Evolutionary conservation across 2,888 invertebrate species (phyloP).

Genomic region (Rhamphomyia laevipes): DNA sequence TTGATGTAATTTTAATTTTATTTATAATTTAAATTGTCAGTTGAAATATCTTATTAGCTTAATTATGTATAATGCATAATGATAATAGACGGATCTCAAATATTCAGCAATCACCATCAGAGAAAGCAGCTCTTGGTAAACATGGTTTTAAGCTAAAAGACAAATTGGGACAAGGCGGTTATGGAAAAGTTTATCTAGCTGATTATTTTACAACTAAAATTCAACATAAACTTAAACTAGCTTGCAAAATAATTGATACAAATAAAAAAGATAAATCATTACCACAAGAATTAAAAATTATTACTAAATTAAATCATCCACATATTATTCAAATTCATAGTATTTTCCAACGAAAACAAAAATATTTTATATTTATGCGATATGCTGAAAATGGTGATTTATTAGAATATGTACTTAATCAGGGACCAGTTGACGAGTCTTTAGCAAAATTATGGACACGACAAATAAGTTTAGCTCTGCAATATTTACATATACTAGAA

Average conservation of each 20-base stretch:
- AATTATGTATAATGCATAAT: too few species aligned
- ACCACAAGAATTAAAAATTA: conserved; percentile 67
- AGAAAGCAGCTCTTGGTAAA: conserved; percentile 47
- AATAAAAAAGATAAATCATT: conserved; percentile 56
- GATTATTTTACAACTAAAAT: conserved; percentile 8
- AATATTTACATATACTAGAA: conserved; percentile 60
- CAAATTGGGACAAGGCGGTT: conserved; percentile 63
- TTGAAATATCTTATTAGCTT: too few species aligned
- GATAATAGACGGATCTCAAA: too few species aligned
- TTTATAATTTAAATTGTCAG: too few species aligned
- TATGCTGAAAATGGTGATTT: conserved; percentile 70
- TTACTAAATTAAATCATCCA: conserved; percentile 63
- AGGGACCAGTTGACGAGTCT: conserved; percentile 54
- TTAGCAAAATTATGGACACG: conserved; percentile 59
- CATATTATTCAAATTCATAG: conserved; percentile 67
- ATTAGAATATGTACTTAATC: conserved; percentile 55
- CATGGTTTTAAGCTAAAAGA: conserved; percentile 53
- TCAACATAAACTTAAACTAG: conserved; percentile 38
- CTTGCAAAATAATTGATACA: conserved; percentile 66
- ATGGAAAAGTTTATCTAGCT: conserved; percentile 49
- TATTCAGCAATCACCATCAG: conserved; percentile 33
- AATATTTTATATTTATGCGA: conserved; percentile 67
- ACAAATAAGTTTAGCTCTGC: conserved; percentile 53
- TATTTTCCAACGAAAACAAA: conserved; percentile 55
- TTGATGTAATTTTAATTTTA: too few species aligned